phyloP scores from a whole-genome alignment of 2,797 vertebrate genomes.

The Sandelia bainsii region DNA sequence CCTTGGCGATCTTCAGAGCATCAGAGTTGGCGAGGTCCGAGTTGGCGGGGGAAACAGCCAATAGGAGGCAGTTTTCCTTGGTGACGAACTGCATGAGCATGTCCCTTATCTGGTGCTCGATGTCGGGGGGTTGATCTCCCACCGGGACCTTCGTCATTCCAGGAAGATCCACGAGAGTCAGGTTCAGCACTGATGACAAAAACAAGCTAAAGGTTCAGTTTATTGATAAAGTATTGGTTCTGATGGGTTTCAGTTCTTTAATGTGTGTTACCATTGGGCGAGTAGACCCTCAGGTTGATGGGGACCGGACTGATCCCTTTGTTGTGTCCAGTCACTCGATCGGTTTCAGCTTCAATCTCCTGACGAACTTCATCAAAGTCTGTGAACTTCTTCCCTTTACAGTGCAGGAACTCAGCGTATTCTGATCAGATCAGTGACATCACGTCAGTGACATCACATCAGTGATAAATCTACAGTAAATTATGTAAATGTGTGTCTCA shows the following conservation, averaged over 20 bases:
- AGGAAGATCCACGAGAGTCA: constrained; percentile 94
- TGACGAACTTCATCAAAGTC: constrained; percentile 95
- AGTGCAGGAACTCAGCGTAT: constrained; percentile 94
- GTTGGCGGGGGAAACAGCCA: constrained; percentile 95
- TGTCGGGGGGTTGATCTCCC: constrained; percentile 93
- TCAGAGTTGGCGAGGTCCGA: constrained; percentile 96
- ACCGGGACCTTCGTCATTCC: constrained; percentile 97
- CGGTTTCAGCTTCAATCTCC: constrained; percentile 95
- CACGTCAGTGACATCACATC: not conserved
- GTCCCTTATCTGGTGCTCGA: constrained; percentile 93
- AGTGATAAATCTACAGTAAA: not conserved
- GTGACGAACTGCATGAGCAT: constrained; percentile 97
- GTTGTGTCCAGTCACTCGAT: constrained; percentile 92
- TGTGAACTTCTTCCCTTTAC: constrained; percentile 95
- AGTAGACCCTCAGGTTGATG: constrained; percentile 94
- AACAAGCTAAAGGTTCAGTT: constrained; percentile 68
- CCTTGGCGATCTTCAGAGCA: constrained; percentile 95
- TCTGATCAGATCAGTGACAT: constrained; percentile 76
- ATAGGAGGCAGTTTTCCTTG: constrained; percentile 95
- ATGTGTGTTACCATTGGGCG: constrained; percentile 88
- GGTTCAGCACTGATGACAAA: constrained; percentile 87
- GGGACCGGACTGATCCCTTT: constrained; percentile 97
- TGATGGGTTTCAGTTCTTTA: not conserved
- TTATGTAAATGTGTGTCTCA: constrained; percentile 52
- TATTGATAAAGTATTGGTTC: not conserved